Evolutionary conservation across 1,140 invertebrate species (phyloP), one percentile per base, ranked within the genome.

Genomic region (Lordiphosa stackelbergi): DNA sequence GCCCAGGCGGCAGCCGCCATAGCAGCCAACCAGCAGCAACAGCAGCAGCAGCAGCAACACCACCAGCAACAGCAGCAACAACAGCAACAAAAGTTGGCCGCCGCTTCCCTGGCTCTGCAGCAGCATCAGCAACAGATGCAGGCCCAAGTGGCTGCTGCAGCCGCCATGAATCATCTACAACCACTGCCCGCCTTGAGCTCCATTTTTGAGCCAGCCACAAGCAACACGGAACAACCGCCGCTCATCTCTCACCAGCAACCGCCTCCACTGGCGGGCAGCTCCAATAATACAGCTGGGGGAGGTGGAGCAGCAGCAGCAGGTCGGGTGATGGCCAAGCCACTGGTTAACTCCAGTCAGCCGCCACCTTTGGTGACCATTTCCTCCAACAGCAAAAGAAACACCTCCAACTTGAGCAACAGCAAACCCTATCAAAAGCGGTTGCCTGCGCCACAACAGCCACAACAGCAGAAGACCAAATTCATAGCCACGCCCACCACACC

Each of bases 301-400:
- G 6, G 54, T 35, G 7, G 53, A 36, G 4, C 56, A 38, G 4
- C 69, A 58, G 3, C 69, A 54, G 13, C 53, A 38, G 11, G 51
- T 34, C 10, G 64, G 5, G 35, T 53, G 10, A 41, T 70, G 35
- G 59, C 66, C 28, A 81, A 81, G 64, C 51, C 74, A 36, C 69
- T 73, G 10, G 28, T 31, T 2, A 31, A 55, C 55, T 48, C 11
- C 22, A 74, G 66, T 8, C 77, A 79, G 31, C 65, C 85, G 16
- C 85, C 85, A 5, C 85, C 85, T 2, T 57, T 87, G 53, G 85
- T 87, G 4, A 86, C 85, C 37, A 87, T 87, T 46, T 87, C 79
- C 4, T 58, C 53, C 11, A 40, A 24, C 51, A 45, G 36, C 38
- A 53, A 64, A 12, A 16, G 34, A 49, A 34, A 12, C 43, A 24